A percentile compares a stretch with the other conserved stretches of the same genome.
Conservation (phyloP, 2,113 vertebrate species). For the Cebidichthys violaceus region DNA sequence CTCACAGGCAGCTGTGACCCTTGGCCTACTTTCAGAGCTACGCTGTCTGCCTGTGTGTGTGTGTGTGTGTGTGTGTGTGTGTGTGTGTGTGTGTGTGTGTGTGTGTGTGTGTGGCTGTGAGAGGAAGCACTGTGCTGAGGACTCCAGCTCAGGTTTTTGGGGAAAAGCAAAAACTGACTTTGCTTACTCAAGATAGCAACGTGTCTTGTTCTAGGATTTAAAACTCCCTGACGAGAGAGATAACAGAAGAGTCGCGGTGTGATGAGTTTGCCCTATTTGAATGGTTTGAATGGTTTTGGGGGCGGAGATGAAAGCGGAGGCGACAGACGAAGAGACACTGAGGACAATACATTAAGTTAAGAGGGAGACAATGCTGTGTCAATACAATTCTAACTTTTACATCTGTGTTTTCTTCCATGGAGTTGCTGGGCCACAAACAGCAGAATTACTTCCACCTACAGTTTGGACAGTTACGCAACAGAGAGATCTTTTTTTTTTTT, state of each 20-base stretch:
- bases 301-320: conserved; percentile 1
- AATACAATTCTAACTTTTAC: neutral
- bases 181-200: neutral
- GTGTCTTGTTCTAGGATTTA: neutral
- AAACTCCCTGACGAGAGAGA: neutral
- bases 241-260: neutral
- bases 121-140: conserved; percentile 28
- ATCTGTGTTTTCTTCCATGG: neutral
- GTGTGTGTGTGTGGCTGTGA: conserved; percentile 7
- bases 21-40: conserved; percentile 77
- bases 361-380: neutral
- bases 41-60: conserved; percentile 33
- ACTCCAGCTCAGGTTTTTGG: conserved; percentile 13
- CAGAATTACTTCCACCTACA: neutral
- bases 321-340: neutral
- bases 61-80: conserved; percentile 21
- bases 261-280: conserved; percentile 24
- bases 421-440: neutral
- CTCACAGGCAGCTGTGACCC: conserved; percentile 71
- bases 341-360: neutral
- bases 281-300: conserved; percentile 20
- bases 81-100: conserved; percentile 36
- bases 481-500: neutral
- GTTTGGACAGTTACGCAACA: neutral
- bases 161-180: conserved; percentile 11